A percentile compares a stretch with the other conserved stretches of the same genome.
phyloP scores from a whole-genome alignment of 2,888 invertebrate genomes.

The Cetonia aurata region DNA sequence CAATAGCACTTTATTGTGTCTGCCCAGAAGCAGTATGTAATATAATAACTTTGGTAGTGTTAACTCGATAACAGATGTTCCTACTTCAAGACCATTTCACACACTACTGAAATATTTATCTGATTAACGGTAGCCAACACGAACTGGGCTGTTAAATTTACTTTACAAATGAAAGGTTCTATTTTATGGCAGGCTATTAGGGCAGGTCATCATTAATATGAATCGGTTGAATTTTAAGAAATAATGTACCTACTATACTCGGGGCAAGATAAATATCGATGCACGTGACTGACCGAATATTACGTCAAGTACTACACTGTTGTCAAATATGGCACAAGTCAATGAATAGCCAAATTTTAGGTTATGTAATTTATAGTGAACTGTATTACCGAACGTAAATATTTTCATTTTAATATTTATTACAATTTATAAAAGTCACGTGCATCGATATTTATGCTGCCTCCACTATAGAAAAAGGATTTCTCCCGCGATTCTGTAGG shows the following conservation, averaged over 20 bases:
- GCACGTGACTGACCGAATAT: no score
- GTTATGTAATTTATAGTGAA: no score
- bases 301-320: no score
- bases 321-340: no score
- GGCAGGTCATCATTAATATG: not conserved
- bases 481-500: no score
- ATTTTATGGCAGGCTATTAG: not conserved
- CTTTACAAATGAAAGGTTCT: not conserved
- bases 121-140: not conserved
- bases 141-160: not conserved
- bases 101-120: constrained; percentile 10
- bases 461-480: no score
- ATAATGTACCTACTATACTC: not conserved
- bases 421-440: no score
- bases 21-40: constrained; percentile 13
- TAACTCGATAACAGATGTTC: constrained; percentile 11
- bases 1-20: constrained; percentile 17
- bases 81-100: not conserved
- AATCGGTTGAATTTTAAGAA: not conserved
- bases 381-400: no score
- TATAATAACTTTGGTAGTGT: constrained; percentile 19
- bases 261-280: no score
- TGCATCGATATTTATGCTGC: no score
- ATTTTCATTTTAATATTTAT: no score
- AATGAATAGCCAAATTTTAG: no score